These are phyloP conservation scores for Hirtodrosophila trivittata DNA, from an alignment of 2,888 invertebrate genomes.

Conservation along the genomic window DNA sequence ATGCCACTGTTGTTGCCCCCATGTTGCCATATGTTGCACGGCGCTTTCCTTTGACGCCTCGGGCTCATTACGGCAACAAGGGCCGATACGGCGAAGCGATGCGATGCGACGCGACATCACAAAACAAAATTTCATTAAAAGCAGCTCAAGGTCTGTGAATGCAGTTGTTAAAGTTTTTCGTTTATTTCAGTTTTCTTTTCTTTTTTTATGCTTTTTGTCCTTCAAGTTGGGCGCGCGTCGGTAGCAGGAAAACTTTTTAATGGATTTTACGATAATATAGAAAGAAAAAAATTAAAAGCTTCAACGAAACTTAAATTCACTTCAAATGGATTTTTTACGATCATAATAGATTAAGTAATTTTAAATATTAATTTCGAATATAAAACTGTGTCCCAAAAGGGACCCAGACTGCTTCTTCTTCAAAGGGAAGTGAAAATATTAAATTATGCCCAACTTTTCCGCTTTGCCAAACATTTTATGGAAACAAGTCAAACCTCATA, in stretches of 20 bases:
- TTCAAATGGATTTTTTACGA: slow-evolving; percentile 15
- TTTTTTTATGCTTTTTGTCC: slow-evolving; percentile 11
- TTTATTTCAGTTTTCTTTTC: slow-evolving; percentile 14
- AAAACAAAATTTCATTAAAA: slow-evolving; percentile 71
- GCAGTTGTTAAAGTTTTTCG: slow-evolving; percentile 66
- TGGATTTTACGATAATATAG: slow-evolving; percentile 61
- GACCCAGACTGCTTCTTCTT: too few relatives aligned
- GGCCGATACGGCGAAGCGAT: slow-evolving; percentile 14
- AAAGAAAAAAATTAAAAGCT: slow-evolving; percentile 21
- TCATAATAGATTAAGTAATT: slow-evolving; percentile 1
- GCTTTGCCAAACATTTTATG: too few relatives aligned
- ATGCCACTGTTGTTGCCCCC: slow-evolving; percentile 26
- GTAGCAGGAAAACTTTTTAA: slow-evolving; percentile 63
- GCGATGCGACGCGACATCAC: slow-evolving; percentile 16
- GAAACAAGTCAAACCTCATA: too few relatives aligned
- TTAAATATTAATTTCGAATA: not conserved
- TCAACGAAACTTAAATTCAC: slow-evolving; percentile 39
- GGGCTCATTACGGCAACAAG: slow-evolving; percentile 57
- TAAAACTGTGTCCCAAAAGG: too few relatives aligned
- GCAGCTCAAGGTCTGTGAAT: slow-evolving; percentile 71
- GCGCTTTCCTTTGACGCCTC: slow-evolving; percentile 56
- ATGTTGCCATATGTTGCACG: slow-evolving; percentile 69
- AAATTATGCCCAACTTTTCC: too few relatives aligned
- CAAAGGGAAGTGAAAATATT: too few relatives aligned
- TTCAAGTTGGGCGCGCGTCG: slow-evolving; percentile 19